Conservation (phyloP, 23 tunicate genomes). For the Phallusia fumigata region DNA sequence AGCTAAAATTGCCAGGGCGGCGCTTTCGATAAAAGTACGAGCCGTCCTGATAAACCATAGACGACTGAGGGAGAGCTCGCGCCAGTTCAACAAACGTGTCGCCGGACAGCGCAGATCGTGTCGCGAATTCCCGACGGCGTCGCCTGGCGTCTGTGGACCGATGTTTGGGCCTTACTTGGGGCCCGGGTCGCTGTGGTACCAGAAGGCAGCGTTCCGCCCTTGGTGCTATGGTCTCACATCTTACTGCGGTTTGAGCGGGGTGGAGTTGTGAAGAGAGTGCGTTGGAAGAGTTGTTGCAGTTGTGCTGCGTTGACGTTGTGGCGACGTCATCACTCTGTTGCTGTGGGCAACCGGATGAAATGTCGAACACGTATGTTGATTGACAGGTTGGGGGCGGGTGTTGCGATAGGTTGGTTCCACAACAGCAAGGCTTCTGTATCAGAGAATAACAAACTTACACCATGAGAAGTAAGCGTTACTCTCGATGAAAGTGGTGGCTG, state of each 20-base stretch:
- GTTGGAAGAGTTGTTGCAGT: slow-evolving; percentile 3
- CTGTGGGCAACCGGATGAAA: background rate
- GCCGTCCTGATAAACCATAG: slow-evolving; percentile 32
- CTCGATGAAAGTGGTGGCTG: background rate
- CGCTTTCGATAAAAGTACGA: slow-evolving; percentile 14
- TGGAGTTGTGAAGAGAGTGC: background rate
- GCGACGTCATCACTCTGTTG: background rate
- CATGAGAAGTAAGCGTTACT: background rate
- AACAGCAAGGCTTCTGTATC: background rate
- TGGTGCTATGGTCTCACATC: background rate
- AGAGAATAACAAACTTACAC: background rate
- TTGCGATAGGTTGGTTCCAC: background rate
- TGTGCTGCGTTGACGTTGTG: slow-evolving; percentile 1
- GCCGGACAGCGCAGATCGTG: slow-evolving; percentile 53
- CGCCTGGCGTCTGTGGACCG: slow-evolving; percentile 28
- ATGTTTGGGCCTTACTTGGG: background rate
- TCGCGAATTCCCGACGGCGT: slow-evolving; percentile 54
- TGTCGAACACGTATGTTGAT: slow-evolving; percentile 1
- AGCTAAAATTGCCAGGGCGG: background rate
- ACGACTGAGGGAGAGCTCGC: slow-evolving; percentile 5
- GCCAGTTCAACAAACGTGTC: slow-evolving; percentile 33
- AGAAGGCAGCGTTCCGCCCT: background rate
- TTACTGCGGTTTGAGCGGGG: background rate
- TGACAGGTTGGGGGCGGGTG: slow-evolving; percentile 12
- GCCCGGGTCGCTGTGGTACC: background rate